Evolutionary conservation across 2,113 vertebrate genomes (phyloP).

Genomic region (Formicarius rufipectus): DNA sequence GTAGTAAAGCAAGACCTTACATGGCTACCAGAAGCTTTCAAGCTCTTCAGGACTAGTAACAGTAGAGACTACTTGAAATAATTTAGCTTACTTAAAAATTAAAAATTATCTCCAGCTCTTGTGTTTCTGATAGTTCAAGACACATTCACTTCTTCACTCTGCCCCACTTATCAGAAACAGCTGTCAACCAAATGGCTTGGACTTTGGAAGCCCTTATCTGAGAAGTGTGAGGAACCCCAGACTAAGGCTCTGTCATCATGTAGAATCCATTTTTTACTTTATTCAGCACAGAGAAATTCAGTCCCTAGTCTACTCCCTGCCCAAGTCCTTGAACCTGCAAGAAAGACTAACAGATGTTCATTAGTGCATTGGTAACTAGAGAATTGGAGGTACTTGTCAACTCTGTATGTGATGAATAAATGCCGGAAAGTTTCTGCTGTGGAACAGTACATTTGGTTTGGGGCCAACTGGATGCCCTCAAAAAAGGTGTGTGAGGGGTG

Average conservation of each 20-base stretch:
- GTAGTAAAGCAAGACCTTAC: not conserved
- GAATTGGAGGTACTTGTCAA: constrained; percentile 54
- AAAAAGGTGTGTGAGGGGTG: not conserved
- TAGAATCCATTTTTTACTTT: not conserved
- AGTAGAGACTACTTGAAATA: not conserved
- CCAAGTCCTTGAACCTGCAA: constrained; percentile 71
- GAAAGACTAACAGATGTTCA: constrained; percentile 72
- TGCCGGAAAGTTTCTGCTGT: constrained; percentile 33
- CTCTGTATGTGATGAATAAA: constrained; percentile 54
- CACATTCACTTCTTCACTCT: not conserved
- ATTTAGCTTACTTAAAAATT: not conserved
- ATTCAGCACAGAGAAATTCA: constrained; percentile 8
- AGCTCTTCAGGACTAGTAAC: not conserved
- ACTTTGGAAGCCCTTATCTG: not conserved
- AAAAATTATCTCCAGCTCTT: not conserved
- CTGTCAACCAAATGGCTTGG: not conserved
- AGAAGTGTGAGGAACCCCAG: not conserved
- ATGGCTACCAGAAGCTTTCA: not conserved
- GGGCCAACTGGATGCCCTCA: constrained; percentile 61
- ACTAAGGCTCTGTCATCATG: not conserved
- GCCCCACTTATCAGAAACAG: not conserved
- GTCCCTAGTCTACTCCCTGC: not conserved
- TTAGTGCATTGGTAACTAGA: constrained; percentile 60
- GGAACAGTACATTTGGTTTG: constrained; percentile 39
- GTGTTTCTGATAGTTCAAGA: not conserved